Evolutionary conservation across 2,113 vertebrate species (phyloP).

Genomic region (Chamaetylas fuelleborni): DNA sequence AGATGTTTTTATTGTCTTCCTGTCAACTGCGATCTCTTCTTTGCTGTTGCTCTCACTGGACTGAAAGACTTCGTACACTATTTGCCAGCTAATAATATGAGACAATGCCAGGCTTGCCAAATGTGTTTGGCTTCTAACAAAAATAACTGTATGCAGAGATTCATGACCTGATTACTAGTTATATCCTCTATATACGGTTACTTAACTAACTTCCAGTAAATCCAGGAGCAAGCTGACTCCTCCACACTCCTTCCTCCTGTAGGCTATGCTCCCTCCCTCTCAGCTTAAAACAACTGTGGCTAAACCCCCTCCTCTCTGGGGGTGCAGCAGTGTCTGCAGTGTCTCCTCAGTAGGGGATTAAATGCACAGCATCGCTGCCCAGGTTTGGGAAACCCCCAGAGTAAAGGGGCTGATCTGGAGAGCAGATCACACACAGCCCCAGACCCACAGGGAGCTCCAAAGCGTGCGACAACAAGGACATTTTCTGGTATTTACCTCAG

Average conservation of each 20-base stretch:
- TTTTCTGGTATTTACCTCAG: not conserved
- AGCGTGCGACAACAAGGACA: not conserved
- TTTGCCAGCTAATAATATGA: constrained; percentile 10
- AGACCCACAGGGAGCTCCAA: not conserved
- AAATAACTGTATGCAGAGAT: constrained; percentile 4
- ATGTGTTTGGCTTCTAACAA: constrained; percentile 5
- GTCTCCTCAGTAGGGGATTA: not conserved
- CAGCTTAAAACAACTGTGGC: not conserved
- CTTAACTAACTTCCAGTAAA: not conserved
- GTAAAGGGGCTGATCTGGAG: not conserved
- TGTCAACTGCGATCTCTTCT: not conserved
- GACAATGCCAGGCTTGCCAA: not conserved
- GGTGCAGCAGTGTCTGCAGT: not conserved
- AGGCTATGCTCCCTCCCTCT: not conserved
- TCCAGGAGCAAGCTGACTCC: not conserved
- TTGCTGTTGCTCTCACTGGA: not conserved
- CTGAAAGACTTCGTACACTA: not conserved
- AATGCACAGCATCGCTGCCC: not conserved
- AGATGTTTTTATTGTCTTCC: constrained; percentile 14
- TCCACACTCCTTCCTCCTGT: not conserved
- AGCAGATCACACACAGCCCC: not conserved
- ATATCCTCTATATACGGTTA: not conserved
- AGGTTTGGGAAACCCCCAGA: not conserved
- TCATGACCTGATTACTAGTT: constrained; percentile 3
- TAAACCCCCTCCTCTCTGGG: not conserved